A percentile compares a stretch with the other conserved stretches of the same genome.
These are phyloP conservation scores for Habropoda laboriosa DNA, from an alignment of 1,140 invertebrate species.

Conservation along the genomic window DNA sequence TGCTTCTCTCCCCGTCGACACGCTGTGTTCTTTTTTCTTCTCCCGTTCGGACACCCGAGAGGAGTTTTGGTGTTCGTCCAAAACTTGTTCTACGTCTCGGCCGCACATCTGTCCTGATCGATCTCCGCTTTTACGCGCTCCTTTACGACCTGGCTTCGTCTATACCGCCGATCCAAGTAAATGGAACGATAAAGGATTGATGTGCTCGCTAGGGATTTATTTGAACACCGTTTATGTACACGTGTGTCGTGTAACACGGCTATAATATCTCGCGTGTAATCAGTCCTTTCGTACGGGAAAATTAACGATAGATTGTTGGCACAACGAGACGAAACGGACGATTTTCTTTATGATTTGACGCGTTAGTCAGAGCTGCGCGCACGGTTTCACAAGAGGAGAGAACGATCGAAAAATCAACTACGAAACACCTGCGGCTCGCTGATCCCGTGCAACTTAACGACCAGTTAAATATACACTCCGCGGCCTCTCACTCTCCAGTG, in stretches of 20 bases:
- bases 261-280: no score
- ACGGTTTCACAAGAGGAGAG: conserved; percentile 5
- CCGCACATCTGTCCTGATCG: conserved; percentile 49
- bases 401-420: conserved; percentile 28
- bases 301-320: background rate
- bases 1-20: background rate
- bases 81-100: conserved; percentile 50
- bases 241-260: background rate
- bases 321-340: background rate
- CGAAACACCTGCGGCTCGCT: conserved; percentile 49
- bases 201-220: conserved; percentile 5
- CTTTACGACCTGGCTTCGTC: background rate
- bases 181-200: conserved; percentile 31
- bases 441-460: conserved; percentile 58
- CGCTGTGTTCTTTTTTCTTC: conserved; percentile 34
- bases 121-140: conserved; percentile 17
- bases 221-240: background rate
- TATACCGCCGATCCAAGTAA: conserved; percentile 6
- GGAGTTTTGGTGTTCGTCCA: conserved; percentile 47
- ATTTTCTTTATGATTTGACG: background rate
- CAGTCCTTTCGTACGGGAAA: background rate
- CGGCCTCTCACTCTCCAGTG: conserved; percentile 66
- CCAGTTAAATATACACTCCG: conserved; percentile 68
- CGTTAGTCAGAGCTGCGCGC: background rate
- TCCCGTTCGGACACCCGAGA: conserved; percentile 2